These are phyloP conservation scores for Halocynthia roretzi DNA, from an alignment of 23 tunicate species.

Conservation along the genomic window DNA sequence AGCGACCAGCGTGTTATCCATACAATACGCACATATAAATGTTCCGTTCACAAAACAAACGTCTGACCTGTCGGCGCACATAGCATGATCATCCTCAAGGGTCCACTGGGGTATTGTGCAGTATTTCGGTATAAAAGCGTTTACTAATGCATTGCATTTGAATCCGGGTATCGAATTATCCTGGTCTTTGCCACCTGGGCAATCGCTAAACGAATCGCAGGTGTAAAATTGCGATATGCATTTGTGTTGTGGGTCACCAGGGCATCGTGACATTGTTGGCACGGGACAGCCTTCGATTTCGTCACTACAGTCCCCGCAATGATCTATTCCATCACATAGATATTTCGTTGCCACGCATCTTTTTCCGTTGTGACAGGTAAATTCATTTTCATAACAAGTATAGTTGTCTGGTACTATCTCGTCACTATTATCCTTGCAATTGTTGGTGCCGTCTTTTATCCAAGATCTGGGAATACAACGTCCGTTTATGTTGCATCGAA, in stretches of 20 bases:
- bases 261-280: slow-evolving; percentile 43
- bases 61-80: slow-evolving; percentile 28
- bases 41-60: slow-evolving; percentile 26
- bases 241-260: neutral
- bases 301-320: slow-evolving; percentile 47
- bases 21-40: slow-evolving; percentile 21
- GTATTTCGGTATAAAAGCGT: neutral
- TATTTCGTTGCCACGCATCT: slow-evolving; percentile 26
- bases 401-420: slow-evolving; percentile 2
- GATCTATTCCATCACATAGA: slow-evolving; percentile 35
- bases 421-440: slow-evolving; percentile 37
- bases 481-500: slow-evolving; percentile 21
- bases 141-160: neutral
- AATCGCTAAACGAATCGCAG: slow-evolving; percentile 31
- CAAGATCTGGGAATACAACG: slow-evolving; percentile 42
- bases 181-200: slow-evolving; percentile 9
- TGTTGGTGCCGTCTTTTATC: slow-evolving; percentile 3
- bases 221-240: slow-evolving; percentile 23
- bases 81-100: neutral
- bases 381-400: slow-evolving; percentile 8
- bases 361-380: slow-evolving; percentile 15
- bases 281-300: slow-evolving; percentile 36
- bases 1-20: slow-evolving; percentile 22
- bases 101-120: slow-evolving; percentile 23
- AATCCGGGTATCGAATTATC: neutral